Percentiles rank a stretch among this genome's conserved stretches.
Conservation (phyloP, 2,888 invertebrate genomes). For the Metalampra italica region DNA sequence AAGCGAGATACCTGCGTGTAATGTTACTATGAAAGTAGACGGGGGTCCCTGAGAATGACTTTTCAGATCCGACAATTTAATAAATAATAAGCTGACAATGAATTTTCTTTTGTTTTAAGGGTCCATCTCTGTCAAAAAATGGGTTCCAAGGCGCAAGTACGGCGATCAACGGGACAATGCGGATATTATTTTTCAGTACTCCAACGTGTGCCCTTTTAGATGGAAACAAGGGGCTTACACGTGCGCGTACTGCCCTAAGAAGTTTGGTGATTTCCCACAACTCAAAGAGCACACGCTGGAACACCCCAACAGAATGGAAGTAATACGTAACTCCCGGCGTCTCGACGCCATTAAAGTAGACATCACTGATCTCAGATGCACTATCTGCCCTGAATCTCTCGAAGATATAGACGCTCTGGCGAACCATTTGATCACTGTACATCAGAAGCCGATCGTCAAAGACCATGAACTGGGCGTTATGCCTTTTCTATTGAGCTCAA, state of each 20-base stretch:
- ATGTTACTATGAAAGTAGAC: no score
- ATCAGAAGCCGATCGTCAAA: slow-evolving; percentile 43
- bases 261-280: slow-evolving; percentile 50
- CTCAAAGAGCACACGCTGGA: slow-evolving; percentile 42
- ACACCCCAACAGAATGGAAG: slow-evolving; percentile 48
- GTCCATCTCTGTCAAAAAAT: slow-evolving; percentile 42
- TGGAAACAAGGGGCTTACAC: slow-evolving; percentile 57
- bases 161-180: slow-evolving; percentile 68
- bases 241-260: slow-evolving; percentile 53
- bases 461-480: slow-evolving; percentile 49
- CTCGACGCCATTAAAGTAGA: slow-evolving; percentile 54
- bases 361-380: slow-evolving; percentile 49
- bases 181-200: slow-evolving; percentile 55
- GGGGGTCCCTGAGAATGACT: no score
- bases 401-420: slow-evolving; percentile 39
- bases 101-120: slow-evolving; percentile 58
- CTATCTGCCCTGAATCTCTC: slow-evolving; percentile 38
- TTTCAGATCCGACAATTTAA: no score
- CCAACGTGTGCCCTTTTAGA: slow-evolving; percentile 63
- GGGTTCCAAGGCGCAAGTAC: slow-evolving; percentile 53
- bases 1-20: no score
- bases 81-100: slow-evolving; percentile 23
- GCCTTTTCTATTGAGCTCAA: slow-evolving; percentile 40
- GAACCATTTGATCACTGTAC: slow-evolving; percentile 46
- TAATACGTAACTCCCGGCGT: slow-evolving; percentile 36